Base-by-base conservation (phyloP, 2,888 invertebrate genomes). In the Capitulum mitella region DNA sequence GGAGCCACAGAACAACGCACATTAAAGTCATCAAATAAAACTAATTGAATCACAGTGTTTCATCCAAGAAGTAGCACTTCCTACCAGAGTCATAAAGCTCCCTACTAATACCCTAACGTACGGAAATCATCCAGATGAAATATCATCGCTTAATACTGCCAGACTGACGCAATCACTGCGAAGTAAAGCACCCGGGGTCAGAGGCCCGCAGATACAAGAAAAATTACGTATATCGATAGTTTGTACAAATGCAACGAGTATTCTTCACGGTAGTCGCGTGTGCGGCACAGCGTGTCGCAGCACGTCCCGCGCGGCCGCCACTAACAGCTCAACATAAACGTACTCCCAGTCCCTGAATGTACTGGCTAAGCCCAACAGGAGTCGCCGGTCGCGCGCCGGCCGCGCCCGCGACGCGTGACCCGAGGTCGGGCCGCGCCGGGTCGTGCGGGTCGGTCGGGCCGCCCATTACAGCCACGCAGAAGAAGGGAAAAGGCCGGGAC, bases 191-290 rank as follows among this genome's bases (percentile, higher is more conserved):
- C 29, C 10, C 61, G 29, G n/a, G n/a, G 16, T 14, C 70, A 22
- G 70, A 37, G 37, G 32, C 14, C 70, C 34, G 70, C 37, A 5
- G 10, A 26, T 16, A 26, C 70, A 6, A 37, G 70, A 70, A 32
- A 32, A 61, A 8, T 70, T 70, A 70, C 70, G 70, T 70, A 70
- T 70, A 70, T 70, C 70, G 19, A 29, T 70, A 70, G 70, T 70
- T 70, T 70, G 70, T 70, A 70, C 70, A 70, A 70, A 70, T 70
- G 37, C 70, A 70, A 64, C 70, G 70, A 70, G 70, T 70, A 70
- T 70, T 70, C 70, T 58, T 64, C 70, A 61, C 61, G 32, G 32
- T 32, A 3, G 61, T 32, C 61, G n/a, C 61, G 32, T 2, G 32
- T 8, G 29, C 61, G 32, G 1, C 3, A 32, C 12, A 3, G 32